Percentiles rank a stretch among this genome's conserved stretches.
Evolutionary conservation across 1,140 invertebrate genomes (phyloP).

Genomic region (Bemisia tabaci): DNA sequence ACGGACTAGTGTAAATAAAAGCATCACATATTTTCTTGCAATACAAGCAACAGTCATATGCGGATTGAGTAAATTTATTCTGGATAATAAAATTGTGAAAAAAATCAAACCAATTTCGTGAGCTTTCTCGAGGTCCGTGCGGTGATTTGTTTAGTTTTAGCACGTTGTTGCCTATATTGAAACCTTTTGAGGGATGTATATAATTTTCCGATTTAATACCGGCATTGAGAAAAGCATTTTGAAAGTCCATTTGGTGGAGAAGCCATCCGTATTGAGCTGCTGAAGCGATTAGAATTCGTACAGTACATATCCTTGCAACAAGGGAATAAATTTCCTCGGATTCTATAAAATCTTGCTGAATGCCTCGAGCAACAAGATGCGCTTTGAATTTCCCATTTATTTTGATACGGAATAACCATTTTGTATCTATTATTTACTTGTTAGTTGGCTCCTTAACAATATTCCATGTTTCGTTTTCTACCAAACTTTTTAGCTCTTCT

Average conservation of each 20-base stretch:
- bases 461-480: slow-evolving; percentile 20
- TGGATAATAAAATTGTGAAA: slow-evolving; percentile 5
- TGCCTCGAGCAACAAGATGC: slow-evolving; percentile 18
- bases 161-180: not conserved
- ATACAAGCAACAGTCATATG: slow-evolving; percentile 14
- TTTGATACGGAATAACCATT: slow-evolving; percentile 19
- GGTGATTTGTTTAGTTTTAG: slow-evolving; percentile 18
- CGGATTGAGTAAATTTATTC: slow-evolving; percentile 5
- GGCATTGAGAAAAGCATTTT: slow-evolving; percentile 24
- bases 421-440: slow-evolving; percentile 16
- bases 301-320: slow-evolving; percentile 17
- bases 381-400: slow-evolving; percentile 18
- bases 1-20: not conserved
- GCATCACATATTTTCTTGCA: not conserved
- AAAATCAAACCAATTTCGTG: slow-evolving; percentile 21
- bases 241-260: slow-evolving; percentile 19
- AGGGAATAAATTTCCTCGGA: slow-evolving; percentile 21
- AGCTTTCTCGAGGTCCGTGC: slow-evolving; percentile 21
- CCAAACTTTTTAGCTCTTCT: slow-evolving; percentile 10
- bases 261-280: slow-evolving; percentile 9
- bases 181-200: slow-evolving; percentile 23
- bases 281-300: slow-evolving; percentile 18
- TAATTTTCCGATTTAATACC: slow-evolving; percentile 21
- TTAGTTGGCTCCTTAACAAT: slow-evolving; percentile 15
- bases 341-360: slow-evolving; percentile 14